Evolutionary conservation across 2,797 vertebrate genomes (phyloP), one percentile per base, ranked within the genome.

Genomic region (Acanthopagrus latus): DNA sequence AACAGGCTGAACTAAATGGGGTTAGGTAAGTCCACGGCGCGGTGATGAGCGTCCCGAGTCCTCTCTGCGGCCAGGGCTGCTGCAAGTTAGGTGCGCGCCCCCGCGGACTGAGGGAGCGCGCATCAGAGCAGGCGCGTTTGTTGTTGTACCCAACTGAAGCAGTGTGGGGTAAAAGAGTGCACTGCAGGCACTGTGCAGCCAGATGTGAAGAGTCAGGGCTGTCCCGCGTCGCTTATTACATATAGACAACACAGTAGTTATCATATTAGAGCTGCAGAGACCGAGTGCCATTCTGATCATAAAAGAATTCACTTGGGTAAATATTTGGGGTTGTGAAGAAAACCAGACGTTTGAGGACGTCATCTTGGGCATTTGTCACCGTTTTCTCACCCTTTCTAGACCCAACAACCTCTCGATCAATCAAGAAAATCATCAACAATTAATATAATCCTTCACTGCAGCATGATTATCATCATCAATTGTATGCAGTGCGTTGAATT

Each of bases 31-130:
- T 62, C 71, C 60, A 11, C 0, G 0, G 8, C 33, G 5, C 58
- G 6, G 56, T 33, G 65, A 20, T 41, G 58, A 2, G 62, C 44
- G 13, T 20, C 20, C 20, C 23, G 41, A 62, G 48, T 51, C 55
- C 41, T 60, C 46, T 1, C 72, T 52, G 78, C 64, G 73, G 74
- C 71, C 74, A 71, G 64, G 77, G 65, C 11, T 29, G 63, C 80
- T 5, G 81, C 44, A 54, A 82, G 1, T 60, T 71, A n/a, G 52
- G 20, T 0, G 80, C 76, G 69, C 85, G 1, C 46, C 44, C 74
- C 58, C 85, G 81, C 44, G 64, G 25, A 23, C 44, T 20, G 1
- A 5, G 69, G 41, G 81, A 58, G 76, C 84, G 86, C 80, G 79
- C 83, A 23, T 67, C 62, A 11, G 2, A 78, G 72, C 64, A 57